Percentiles rank a stretch among this genome's conserved stretches.
phyloP scores from a whole-genome alignment of 2,797 vertebrate species.

The Schizopygopsis pylzovi region DNA sequence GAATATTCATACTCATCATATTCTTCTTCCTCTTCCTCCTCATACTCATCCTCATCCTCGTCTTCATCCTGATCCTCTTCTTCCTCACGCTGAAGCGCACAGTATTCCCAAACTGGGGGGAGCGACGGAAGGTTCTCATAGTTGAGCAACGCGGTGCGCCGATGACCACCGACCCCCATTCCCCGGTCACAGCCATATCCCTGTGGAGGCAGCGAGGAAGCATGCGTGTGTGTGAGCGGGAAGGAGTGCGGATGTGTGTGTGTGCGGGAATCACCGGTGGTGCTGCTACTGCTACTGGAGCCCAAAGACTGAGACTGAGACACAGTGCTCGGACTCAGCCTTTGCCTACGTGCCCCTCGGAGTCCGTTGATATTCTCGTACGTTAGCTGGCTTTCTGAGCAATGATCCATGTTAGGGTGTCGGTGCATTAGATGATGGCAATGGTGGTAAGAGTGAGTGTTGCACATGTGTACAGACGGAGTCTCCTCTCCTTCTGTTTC shows the following conservation, averaged over 20 bases:
- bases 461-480: slow-evolving; percentile 78
- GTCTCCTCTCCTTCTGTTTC: slow-evolving; percentile 79
- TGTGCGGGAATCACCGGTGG: slow-evolving; percentile 82
- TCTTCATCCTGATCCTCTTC: slow-evolving; percentile 76
- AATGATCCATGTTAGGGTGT: slow-evolving; percentile 85
- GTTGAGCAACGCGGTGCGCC: slow-evolving; percentile 89
- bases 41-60: slow-evolving; percentile 80
- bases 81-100: slow-evolving; percentile 81
- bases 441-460: slow-evolving; percentile 80
- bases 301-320: slow-evolving; percentile 83
- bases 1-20: slow-evolving; percentile 83
- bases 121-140: slow-evolving; percentile 96
- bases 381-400: slow-evolving; percentile 77
- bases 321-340: slow-evolving; percentile 80
- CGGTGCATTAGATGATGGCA: slow-evolving; percentile 80
- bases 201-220: slow-evolving; percentile 73
- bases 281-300: slow-evolving; percentile 86
- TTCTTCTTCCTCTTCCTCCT: slow-evolving; percentile 79
- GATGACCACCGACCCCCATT: slow-evolving; percentile 77
- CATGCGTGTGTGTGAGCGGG: slow-evolving; percentile 68
- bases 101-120: slow-evolving; percentile 94
- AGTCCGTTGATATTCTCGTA: slow-evolving; percentile 92
- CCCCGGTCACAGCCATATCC: slow-evolving; percentile 78
- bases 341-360: slow-evolving; percentile 76
- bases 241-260: slow-evolving; percentile 69